phyloP scores from a whole-genome alignment of 2,888 invertebrate genomes.

The Netelia inedita region DNA sequence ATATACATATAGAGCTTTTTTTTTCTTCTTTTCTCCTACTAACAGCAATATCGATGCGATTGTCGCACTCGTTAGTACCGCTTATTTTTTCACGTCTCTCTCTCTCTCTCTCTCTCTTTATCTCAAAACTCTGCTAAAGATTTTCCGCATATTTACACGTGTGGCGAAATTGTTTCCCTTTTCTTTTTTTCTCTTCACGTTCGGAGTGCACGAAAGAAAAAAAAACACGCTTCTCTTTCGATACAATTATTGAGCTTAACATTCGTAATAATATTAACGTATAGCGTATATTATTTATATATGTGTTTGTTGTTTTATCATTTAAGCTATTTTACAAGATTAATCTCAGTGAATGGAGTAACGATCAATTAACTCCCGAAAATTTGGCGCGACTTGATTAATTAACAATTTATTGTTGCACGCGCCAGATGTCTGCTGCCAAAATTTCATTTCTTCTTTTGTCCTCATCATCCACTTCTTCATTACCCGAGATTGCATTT shows the following conservation, averaged over 20 bases:
- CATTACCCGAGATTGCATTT: constrained; percentile 68
- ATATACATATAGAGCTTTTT: constrained; percentile 51
- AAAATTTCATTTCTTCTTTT: constrained; percentile 31
- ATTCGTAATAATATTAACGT: constrained; percentile 72
- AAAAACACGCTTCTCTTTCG: constrained; percentile 49
- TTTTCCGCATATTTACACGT: constrained; percentile 59
- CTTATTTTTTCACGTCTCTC: constrained; percentile 12
- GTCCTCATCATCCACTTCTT: constrained; percentile 7
- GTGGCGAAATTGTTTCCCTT: constrained; percentile 50
- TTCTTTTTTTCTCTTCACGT: constrained; percentile 14
- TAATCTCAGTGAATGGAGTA: constrained; percentile 72
- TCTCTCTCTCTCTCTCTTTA: constrained; percentile 5
- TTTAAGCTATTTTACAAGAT: constrained; percentile 75
- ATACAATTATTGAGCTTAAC: constrained; percentile 76
- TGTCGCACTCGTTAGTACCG: constrained; percentile 56
- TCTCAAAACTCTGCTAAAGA: constrained; percentile 30
- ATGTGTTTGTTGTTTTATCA: constrained; percentile 37
- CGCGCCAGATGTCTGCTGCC: constrained; percentile 38
- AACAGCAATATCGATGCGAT: constrained; percentile 49
- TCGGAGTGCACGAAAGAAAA: constrained; percentile 19
- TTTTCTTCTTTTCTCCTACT: constrained; percentile 29
- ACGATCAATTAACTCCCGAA: constrained; percentile 52
- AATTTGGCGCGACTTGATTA: constrained; percentile 54
- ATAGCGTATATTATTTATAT: constrained; percentile 61
- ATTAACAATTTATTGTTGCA: constrained; percentile 73